These are phyloP conservation scores for Orycteropus afer DNA, from an alignment of 2,113 vertebrate species.

Conservation along the genomic window DNA sequence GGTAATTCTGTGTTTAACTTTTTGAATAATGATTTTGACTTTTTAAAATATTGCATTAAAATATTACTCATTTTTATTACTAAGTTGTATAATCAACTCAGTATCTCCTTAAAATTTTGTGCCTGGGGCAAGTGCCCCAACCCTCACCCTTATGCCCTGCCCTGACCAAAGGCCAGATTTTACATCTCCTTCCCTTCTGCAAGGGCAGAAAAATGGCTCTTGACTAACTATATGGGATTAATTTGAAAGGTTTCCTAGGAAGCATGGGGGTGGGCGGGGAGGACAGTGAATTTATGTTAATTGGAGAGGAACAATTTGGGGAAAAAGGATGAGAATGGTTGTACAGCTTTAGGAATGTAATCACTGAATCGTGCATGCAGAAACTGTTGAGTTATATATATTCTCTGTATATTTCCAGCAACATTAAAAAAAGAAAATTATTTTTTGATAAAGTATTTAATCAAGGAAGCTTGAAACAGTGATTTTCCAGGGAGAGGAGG, in stretches of 20 bases:
- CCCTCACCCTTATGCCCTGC: fast-evolving
- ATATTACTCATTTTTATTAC: background rate
- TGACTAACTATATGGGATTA: too few relatives aligned
- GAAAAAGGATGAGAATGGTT: background rate
- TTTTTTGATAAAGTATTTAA: background rate
- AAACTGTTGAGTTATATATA: background rate
- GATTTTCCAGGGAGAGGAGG: background rate
- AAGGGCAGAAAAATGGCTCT: too few relatives aligned
- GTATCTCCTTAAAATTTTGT: background rate
- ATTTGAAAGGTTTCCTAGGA: too few relatives aligned
- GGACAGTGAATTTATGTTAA: too few relatives aligned
- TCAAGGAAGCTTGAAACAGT: background rate
- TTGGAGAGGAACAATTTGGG: too few relatives aligned
- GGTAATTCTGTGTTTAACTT: background rate
- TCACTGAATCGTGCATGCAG: background rate
- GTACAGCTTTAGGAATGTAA: background rate
- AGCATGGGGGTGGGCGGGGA: too few relatives aligned
- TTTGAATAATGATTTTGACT: background rate
- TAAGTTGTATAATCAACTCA: background rate
- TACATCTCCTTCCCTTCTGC: background rate
- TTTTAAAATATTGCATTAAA: background rate
- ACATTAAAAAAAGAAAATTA: background rate
- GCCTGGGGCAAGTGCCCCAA: too few relatives aligned
- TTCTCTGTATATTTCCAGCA: background rate
- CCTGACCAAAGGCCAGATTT: background rate